Base-by-base conservation (phyloP, 2,888 invertebrate genomes). In the Apamea monoglypha region DNA sequence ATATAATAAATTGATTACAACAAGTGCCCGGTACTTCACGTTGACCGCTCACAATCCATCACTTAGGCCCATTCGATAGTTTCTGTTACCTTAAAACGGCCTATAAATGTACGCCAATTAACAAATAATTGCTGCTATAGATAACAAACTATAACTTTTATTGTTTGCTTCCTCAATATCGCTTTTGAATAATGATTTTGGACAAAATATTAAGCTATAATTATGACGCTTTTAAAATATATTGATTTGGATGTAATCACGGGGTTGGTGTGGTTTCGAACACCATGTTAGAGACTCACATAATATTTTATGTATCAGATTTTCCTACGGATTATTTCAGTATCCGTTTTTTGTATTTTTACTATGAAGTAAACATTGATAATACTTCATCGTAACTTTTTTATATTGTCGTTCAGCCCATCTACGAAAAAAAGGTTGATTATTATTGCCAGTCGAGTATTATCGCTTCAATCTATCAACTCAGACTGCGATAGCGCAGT, bases 61-160 rank as follows among this genome's bases (percentile, higher is more conserved):
- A 85, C 85, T 85, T 85, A 74, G 16, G 12, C 67, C 70, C 50
- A 74, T 47, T 64, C 73, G 32, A 73, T 76, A 36, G 59, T 53
- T 70, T 64, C 44, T 74, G 76, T 68, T 74, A 85, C 89, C 89
- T 90, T 88, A 92, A 92, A 94, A 93, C 92, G 92, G 92, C 91
- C 93, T 93, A 94, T 93, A 93, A 92, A 94, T 91, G 82, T 90
- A 91, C 91, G 91, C 91, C 94, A 94, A 94, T 95, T 95, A 94
- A 91, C 91, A 88, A 90, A 90, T 91, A 92, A 93, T 93, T 91
- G 90, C 91, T 87, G 85, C 87, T 74, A 85, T 87, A 91, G 92
- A 92, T 92, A 92, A 89, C 88, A 40, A 32, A 74, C 79, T 78
- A 71, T 85, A 90, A 87, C 74, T 81, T 82, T 88, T 74, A 84